These are phyloP conservation scores for Cyphomyrus discorhynchus DNA, from an alignment of 2,113 vertebrate genomes.

Conservation along the genomic window DNA sequence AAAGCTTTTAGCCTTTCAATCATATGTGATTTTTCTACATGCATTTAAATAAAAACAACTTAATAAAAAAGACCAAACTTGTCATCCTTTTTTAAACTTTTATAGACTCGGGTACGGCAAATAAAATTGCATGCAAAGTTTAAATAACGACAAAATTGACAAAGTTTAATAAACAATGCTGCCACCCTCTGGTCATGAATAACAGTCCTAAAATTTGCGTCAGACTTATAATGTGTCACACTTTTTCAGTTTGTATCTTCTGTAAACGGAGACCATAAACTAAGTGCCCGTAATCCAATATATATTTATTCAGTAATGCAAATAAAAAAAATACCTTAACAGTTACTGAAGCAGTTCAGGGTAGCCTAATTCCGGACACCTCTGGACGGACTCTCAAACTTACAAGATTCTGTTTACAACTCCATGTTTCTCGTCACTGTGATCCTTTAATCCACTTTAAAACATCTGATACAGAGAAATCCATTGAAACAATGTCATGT, in stretches of 20 bases:
- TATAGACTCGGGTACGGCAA: not conserved
- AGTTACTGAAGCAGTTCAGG: not conserved
- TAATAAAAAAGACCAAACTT: not conserved
- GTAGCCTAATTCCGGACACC: not conserved
- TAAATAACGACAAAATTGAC: too few species aligned
- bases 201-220: not conserved
- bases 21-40: not conserved
- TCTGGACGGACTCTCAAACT: not conserved
- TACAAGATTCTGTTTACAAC: not conserved
- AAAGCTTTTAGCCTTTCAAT: not conserved
- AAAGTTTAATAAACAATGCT: not conserved
- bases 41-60: not conserved
- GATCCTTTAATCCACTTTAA: not conserved
- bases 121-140: not conserved
- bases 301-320: not conserved
- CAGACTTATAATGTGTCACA: not conserved
- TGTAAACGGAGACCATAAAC: not conserved
- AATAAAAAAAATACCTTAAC: not conserved
- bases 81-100: not conserved
- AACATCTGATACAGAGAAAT: not conserved
- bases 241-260: not conserved
- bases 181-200: not conserved
- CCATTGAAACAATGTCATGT: not conserved
- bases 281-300: not conserved
- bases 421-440: not conserved